Conservation (phyloP, 2,888 invertebrate genomes). For the Sycophila texana region DNA sequence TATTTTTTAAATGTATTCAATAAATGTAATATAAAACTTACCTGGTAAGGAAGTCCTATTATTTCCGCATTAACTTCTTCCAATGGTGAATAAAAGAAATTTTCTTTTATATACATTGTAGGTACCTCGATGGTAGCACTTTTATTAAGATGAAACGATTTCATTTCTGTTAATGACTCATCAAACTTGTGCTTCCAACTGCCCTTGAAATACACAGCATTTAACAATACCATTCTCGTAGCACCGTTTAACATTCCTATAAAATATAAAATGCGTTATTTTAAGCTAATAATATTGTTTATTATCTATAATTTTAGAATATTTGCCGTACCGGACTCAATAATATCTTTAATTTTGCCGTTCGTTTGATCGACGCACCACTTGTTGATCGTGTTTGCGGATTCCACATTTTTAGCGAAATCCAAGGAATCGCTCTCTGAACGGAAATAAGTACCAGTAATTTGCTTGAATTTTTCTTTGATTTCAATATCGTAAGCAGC, state of each 20-base stretch:
- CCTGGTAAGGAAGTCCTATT: too few species aligned
- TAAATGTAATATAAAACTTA: too few species aligned
- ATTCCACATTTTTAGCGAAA: slow-evolving; percentile 77
- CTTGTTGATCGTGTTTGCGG: slow-evolving; percentile 81
- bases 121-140: slow-evolving; percentile 80
- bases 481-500: slow-evolving; percentile 77
- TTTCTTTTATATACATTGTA: slow-evolving; percentile 83
- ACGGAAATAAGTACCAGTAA: slow-evolving; percentile 80
- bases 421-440: slow-evolving; percentile 81
- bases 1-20: too few species aligned
- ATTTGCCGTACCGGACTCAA: slow-evolving; percentile 76
- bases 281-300: not conserved
- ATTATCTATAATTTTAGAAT: not conserved
- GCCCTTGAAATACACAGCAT: slow-evolving; percentile 92
- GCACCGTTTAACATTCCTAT: not conserved
- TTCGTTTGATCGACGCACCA: slow-evolving; percentile 90
- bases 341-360: slow-evolving; percentile 86
- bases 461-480: slow-evolving; percentile 77
- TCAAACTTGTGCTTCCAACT: slow-evolving; percentile 85
- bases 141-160: slow-evolving; percentile 81
- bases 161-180: slow-evolving; percentile 77
- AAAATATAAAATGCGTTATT: not conserved
- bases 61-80: too few species aligned
- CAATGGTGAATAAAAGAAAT: slow-evolving; percentile 76
- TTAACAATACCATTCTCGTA: slow-evolving; percentile 84